Evolutionary conservation across 2,113 vertebrate genomes (phyloP).

Genomic region (Falco punctatus): DNA sequence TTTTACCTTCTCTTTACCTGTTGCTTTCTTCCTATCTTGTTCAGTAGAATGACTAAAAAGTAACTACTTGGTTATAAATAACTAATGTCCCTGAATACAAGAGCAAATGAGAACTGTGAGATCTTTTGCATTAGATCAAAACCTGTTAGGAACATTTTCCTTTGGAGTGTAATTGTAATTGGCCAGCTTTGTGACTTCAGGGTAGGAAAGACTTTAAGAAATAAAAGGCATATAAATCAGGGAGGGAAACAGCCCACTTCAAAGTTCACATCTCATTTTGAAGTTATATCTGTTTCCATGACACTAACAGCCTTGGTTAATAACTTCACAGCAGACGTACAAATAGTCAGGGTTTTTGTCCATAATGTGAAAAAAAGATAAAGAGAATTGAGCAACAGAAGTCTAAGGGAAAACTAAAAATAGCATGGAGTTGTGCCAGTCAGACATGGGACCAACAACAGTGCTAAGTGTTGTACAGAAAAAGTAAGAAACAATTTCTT

Average conservation of each 20-base stretch:
- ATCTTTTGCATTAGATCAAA: conserved; percentile 42
- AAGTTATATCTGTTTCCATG: background rate
- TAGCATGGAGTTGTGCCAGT: background rate
- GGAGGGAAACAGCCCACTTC: background rate
- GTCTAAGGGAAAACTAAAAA: background rate
- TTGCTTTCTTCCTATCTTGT: background rate
- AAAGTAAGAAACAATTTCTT: background rate
- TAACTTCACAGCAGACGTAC: background rate
- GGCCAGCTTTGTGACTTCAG: background rate
- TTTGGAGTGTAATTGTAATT: background rate
- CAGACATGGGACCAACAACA: background rate
- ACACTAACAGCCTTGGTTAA: background rate
- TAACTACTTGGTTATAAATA: conserved; percentile 44
- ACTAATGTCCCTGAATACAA: conserved; percentile 29
- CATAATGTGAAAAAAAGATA: background rate
- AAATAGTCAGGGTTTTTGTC: background rate
- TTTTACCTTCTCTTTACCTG: background rate
- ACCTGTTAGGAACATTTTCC: background rate
- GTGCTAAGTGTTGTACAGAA: background rate
- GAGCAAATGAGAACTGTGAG: conserved; percentile 24
- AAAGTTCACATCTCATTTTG: conserved; percentile 23
- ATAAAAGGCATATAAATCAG: background rate
- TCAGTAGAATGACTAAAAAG: conserved; percentile 24
- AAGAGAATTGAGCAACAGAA: background rate
- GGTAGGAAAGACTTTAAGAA: background rate